phyloP scores from a whole-genome alignment of 2,113 vertebrate species.

The Pygoscelis adeliae region DNA sequence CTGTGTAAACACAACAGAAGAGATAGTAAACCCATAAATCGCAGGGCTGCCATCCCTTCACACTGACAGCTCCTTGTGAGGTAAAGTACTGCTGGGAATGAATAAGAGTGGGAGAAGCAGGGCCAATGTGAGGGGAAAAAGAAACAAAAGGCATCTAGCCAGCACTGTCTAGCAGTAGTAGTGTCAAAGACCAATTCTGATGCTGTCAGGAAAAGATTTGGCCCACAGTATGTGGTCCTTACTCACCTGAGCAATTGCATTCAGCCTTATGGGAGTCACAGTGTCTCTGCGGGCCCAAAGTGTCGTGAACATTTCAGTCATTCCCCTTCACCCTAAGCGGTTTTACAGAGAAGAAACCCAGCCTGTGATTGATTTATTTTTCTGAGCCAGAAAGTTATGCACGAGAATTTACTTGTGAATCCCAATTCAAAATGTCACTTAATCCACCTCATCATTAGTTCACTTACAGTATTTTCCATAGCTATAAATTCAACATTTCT shows the following conservation, averaged over 20 bases:
- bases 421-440: slow-evolving; percentile 19
- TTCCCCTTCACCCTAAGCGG: neutral
- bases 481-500: slow-evolving; percentile 10
- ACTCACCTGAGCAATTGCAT: neutral
- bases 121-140: neutral
- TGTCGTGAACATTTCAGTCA: neutral
- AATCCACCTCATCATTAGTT: neutral
- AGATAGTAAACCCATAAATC: slow-evolving; percentile 30
- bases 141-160: neutral
- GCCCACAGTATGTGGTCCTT: neutral
- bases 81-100: neutral
- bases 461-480: slow-evolving; percentile 19
- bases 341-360: neutral
- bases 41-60: neutral
- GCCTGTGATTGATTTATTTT: neutral
- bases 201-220: neutral
- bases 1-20: neutral
- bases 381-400: neutral
- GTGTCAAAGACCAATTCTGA: neutral
- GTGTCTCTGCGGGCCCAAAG: neutral
- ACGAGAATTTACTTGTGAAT: slow-evolving; percentile 20
- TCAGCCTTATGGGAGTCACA: neutral
- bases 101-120: neutral
- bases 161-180: neutral
- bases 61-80: neutral